Percentiles rank a stretch among this genome's conserved stretches.
Evolutionary conservation across 2,888 invertebrate genomes (phyloP).

Genomic region (Agrochola lychnidis): DNA sequence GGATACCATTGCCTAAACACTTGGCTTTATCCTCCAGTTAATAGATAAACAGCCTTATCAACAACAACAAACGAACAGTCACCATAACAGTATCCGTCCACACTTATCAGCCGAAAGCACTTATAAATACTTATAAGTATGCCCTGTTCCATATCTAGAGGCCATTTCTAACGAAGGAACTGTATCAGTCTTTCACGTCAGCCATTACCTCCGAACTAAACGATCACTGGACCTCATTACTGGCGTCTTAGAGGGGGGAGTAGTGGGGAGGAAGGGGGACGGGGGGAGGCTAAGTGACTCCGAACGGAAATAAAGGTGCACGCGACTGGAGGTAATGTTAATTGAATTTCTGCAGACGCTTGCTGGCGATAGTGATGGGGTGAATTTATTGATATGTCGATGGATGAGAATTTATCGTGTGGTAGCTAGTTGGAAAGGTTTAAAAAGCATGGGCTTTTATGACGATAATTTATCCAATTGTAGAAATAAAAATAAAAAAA

Average conservation of each 20-base stretch:
- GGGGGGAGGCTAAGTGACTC: conserved; percentile 85
- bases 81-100: conserved; percentile 50
- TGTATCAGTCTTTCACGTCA: conserved; percentile 81
- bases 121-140: conserved; percentile 65
- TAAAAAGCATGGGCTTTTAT: background rate
- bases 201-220: conserved; percentile 89
- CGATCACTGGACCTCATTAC: conserved; percentile 90
- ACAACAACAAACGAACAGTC: conserved; percentile 28
- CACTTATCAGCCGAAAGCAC: conserved; percentile 58
- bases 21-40: conserved; percentile 30
- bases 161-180: conserved; percentile 71
- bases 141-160: conserved; percentile 53
- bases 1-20: background rate
- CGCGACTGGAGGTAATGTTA: conserved; percentile 91
- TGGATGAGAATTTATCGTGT: conserved; percentile 9
- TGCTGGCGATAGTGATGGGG: conserved; percentile 73
- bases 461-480: no score
- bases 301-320: conserved; percentile 91
- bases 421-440: background rate
- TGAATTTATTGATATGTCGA: conserved; percentile 60
- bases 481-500: background rate
- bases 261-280: conserved; percentile 31
- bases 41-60: conserved; percentile 42
- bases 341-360: conserved; percentile 91
- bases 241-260: conserved; percentile 77